Percentiles rank a stretch among this genome's conserved stretches.
Evolutionary conservation across 2,113 vertebrate genomes (phyloP).

Genomic region (Indicator maculatus): DNA sequence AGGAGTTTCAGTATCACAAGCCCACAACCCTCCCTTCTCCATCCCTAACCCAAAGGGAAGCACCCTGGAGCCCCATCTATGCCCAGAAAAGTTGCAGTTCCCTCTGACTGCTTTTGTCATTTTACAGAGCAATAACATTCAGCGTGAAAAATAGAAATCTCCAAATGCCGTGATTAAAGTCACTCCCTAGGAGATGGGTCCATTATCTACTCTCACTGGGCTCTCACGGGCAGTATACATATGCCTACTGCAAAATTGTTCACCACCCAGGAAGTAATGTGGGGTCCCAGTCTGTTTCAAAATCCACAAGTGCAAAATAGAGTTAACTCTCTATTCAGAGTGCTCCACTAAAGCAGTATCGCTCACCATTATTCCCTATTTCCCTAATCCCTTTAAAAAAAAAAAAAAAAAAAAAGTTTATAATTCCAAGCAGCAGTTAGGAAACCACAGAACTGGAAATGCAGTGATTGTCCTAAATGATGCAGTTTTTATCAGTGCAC

Average conservation of each 20-base stretch:
- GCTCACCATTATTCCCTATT: not conserved
- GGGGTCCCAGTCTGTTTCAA: not conserved
- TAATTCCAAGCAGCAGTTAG: not conserved
- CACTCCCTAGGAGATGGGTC: not conserved
- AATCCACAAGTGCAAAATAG: not conserved
- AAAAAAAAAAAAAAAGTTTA: not conserved
- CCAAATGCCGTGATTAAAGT: not conserved
- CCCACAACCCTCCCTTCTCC: not conserved
- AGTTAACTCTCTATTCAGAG: not conserved
- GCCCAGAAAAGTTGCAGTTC: fast-evolving
- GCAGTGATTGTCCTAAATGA: not conserved
- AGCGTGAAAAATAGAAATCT: not conserved
- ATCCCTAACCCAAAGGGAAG: fast-evolving
- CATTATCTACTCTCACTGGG: not conserved
- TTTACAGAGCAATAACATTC: not conserved
- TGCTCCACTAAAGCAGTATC: not conserved
- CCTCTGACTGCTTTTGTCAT: not conserved
- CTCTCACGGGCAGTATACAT: not conserved
- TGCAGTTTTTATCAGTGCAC: not conserved
- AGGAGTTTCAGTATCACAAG: not conserved
- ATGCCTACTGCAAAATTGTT: not conserved
- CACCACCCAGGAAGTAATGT: not conserved
- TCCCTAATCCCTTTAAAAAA: not conserved
- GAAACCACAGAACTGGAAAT: not conserved
- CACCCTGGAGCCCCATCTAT: not conserved